phyloP scores from a whole-genome alignment of 2,888 invertebrate species.

The Electrophaes corylata region DNA sequence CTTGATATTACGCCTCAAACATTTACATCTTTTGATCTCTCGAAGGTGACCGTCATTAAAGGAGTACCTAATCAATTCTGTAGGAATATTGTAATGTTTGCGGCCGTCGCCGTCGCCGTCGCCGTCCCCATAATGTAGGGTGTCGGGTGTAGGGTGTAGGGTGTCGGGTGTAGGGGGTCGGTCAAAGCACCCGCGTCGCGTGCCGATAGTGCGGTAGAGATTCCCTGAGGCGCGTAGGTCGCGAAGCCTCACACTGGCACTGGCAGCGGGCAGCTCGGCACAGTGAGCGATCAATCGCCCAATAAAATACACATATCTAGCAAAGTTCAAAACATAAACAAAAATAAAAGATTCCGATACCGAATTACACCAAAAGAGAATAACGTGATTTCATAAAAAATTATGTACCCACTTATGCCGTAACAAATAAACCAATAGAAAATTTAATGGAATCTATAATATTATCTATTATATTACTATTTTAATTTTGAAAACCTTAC shows the following conservation, averaged over 20 bases:
- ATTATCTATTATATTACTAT: too few species aligned
- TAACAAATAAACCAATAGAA: too few species aligned
- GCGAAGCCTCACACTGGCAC: conserved; percentile 24
- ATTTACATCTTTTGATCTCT: conserved; percentile 2
- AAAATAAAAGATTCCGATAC: too few species aligned
- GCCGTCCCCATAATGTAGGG: background rate
- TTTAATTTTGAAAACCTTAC: too few species aligned
- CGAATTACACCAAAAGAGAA: too few species aligned
- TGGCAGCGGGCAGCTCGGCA: too few species aligned
- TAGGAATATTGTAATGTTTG: background rate
- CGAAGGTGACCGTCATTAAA: background rate
- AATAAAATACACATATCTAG: too few species aligned
- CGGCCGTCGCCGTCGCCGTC: background rate
- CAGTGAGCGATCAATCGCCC: too few species aligned
- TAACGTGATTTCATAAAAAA: too few species aligned
- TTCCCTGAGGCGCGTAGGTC: conserved; percentile 24
- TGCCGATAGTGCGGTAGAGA: conserved; percentile 23
- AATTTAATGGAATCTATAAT: too few species aligned
- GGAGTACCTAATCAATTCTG: conserved; percentile 5
- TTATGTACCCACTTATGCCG: too few species aligned
- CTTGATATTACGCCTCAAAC: conserved; percentile 3
- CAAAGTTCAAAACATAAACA: too few species aligned
- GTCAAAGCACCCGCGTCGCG: conserved; percentile 18
- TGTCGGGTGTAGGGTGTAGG: conserved; percentile 9
- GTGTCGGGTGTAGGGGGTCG: conserved; percentile 20